Evolutionary conservation across 2,888 invertebrate species (phyloP), one percentile per base, ranked within the genome.

Genomic region (Dryocosmus kuriphilus): DNA sequence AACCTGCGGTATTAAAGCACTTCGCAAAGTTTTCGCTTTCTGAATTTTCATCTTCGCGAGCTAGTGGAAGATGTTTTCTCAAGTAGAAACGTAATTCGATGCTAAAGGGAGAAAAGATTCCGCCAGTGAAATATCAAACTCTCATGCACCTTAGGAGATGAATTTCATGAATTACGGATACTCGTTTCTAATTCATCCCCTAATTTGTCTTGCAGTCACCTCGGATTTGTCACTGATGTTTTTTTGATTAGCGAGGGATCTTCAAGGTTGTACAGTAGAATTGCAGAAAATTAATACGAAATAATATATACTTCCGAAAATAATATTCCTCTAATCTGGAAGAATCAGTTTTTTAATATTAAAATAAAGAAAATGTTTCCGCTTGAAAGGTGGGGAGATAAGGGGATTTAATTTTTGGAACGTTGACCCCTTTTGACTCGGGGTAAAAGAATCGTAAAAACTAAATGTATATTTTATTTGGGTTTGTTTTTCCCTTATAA

Each of bases 11-110:
- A 76, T 77, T 77, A 74, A 77, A 79, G 73, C 78, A 81, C 81
- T 79, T 80, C 76, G 80, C 77, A 79, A 81, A 82, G 80, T 81
- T 82, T 80, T 79, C 78, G 77, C 75, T 77, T 77, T 77, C 79
- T 74, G 78, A 80, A 80, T 80, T 79, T 78, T 76, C 82, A 76
- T 74, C 74, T 74, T 77, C 67, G 79, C 76, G 51, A n/a, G 78
- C 65, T 41, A 41, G 57, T 32, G 76, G 60, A 76, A 77, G 75
- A 79, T 74, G 77, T 74, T 77, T 74, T 73, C 74, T 62, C 79
- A 81, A 76, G 75, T 77, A 41, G 78, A 76, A 73, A 74, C 78
- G 77, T 78, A 80, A 81, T 81, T 80, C 77, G 78, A 76, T 76
- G 77, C 77, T 76, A 71, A 27, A 76, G 46, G 46, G 67, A 67